phyloP scores from a whole-genome alignment of 2,888 invertebrate species.

The Panopea generosa region DNA sequence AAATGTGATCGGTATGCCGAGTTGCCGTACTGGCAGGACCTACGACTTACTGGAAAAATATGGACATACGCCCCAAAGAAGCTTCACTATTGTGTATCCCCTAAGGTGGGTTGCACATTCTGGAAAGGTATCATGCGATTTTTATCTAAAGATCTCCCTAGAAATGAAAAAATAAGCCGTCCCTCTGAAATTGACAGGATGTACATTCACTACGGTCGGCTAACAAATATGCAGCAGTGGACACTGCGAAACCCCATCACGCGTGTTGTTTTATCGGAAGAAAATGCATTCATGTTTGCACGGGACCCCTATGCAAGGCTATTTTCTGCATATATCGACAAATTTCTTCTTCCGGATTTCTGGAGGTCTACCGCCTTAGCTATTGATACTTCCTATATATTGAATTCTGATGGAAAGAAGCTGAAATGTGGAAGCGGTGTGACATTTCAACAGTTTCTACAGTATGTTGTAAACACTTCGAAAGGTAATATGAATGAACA shows the following conservation, averaged over 20 bases:
- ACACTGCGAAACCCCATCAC: conserved; percentile 2
- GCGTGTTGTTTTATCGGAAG: conserved; percentile 24
- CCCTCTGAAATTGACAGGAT: conserved; percentile 57
- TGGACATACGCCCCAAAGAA: not conserved
- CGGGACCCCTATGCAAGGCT: conserved; percentile 62
- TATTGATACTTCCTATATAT: conserved; percentile 27
- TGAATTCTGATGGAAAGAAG: conserved; percentile 1
- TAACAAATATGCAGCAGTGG: conserved; percentile 11
- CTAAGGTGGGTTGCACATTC: conserved; percentile 45
- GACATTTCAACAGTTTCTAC: conserved; percentile 60
- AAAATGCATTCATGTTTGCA: conserved; percentile 59
- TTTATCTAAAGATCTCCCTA: conserved; percentile 30
- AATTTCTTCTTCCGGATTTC: conserved; percentile 64
- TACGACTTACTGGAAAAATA: not conserved
- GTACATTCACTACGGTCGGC: conserved; percentile 41
- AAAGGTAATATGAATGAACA: conserved; percentile 54
- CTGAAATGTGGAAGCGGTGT: conserved; percentile 47
- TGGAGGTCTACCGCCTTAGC: conserved; percentile 41
- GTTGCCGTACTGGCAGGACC: not conserved
- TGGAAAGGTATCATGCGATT: conserved; percentile 51
- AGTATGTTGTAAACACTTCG: conserved; percentile 29
- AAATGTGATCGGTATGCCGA: not conserved
- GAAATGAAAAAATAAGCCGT: not conserved
- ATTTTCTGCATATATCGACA: conserved; percentile 67
- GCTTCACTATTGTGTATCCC: not conserved